Evolutionary conservation across 2,797 vertebrate genomes (phyloP), one percentile per base, ranked within the genome.

Genomic region (Pseudomugil gertrudae): DNA sequence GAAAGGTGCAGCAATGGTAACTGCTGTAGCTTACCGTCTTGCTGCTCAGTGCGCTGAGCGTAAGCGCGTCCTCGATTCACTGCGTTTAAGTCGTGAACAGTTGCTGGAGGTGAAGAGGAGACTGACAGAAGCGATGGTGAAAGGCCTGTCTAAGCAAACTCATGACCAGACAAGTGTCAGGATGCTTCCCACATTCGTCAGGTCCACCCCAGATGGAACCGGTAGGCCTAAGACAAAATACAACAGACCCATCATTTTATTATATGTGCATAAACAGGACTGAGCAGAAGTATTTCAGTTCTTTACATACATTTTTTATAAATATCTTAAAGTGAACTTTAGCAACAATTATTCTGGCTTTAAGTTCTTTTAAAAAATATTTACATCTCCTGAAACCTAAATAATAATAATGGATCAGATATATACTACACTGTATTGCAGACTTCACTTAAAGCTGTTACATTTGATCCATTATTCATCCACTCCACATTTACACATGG

Each of bases 1-100:
- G 63, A 99, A 99, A 69, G 97, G 98, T 0, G 95, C 98, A 0
- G 98, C 98, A 72, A 99, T 99, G 97, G 98, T 99, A 74, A 99
- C 97, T 0, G 98, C 97, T 0, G 98, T 99, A 74, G 97, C 97
- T 0, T 94, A 96, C 78, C 92, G 98, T 0, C 89, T 97, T 65
- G 96, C 93, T 0, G 92, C 94, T 27, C 97, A 99, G 60, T 93
- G 95, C 2, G 89, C 93, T 2, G 94, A 95, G 36, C 93, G 95
- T 0, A 95, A 97, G 92, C 83, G 85, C 32, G 92, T 94, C 17
- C 89, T 99, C 9, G 93, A 96, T 67, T 71, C 91, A 0, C 86
- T 99, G 35, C 93, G 93, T 6, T 87, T 99, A 78, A 95, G 90
- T 87, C 92, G 43, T 0, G 90, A 96, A 62, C 95, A 99, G 88